Evolutionary conservation across 2,888 invertebrate genomes (phyloP), one percentile per base, ranked within the genome.

Genomic region (Dicyrtoma fusca): DNA sequence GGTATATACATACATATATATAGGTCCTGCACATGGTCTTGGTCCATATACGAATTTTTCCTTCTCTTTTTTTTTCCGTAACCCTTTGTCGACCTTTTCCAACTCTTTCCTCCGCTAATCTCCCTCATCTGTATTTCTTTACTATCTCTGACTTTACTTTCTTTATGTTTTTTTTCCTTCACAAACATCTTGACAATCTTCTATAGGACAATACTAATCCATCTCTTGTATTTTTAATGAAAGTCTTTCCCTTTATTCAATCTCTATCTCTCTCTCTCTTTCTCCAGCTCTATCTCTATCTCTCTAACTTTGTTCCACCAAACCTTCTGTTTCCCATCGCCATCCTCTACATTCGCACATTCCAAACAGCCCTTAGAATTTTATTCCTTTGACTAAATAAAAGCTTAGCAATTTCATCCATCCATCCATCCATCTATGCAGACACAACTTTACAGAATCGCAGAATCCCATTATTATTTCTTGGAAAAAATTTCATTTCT

Each of bases 221-320:
- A 5, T 63, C 62, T 63, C 62, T 63, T 63, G 62, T 63, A 63
- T 63, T 63, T 61, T 63, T 63, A 63, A 63, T 63, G 62, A 63
- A 44, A 63, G 44, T 63, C 62, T 44, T 45, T 21, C 17, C 1
- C 51, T 51, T 51, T n/a, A 19, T 3, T 51, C 51, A 19, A n/a
- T n/a, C 8, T 8, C 64, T 42, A 21, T 63, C 51, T 53, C 62
- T 10, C 26, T 34, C 34, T 5, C 44, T 62, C 62, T 51, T 26
- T 34, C 63, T 45, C 11, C 13, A 11, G 51, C 53, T 17, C 51
- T 14, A 63, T n/a, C n/a, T n/a, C n/a, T n/a, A n/a, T n/a, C n/a
- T n/a, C n/a, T n/a, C n/a, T n/a, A n/a, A n/a, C n/a, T n/a, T n/a
- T n/a, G n/a, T n/a, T n/a, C n/a, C n/a, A n/a, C n/a, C n/a, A n/a